Evolutionary conservation across 2,888 invertebrate genomes (phyloP).

Genomic region (Erannis defoliaria): DNA sequence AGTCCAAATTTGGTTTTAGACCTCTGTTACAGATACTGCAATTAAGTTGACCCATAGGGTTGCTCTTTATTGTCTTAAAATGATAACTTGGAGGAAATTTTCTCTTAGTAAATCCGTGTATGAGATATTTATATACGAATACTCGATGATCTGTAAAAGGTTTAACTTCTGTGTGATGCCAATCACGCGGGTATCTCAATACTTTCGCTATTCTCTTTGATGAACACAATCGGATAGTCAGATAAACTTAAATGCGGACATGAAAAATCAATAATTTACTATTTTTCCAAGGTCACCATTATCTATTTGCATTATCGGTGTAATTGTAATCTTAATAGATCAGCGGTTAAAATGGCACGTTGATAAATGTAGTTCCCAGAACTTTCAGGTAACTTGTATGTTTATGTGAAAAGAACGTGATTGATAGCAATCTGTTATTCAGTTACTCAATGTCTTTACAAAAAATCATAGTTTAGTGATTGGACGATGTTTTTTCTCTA

Average conservation of each 20-base stretch:
- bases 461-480: constrained; percentile 1
- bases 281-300: constrained; percentile 1
- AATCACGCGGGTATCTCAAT: background rate
- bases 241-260: constrained; percentile 25
- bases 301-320: constrained; percentile 29
- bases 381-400: constrained; percentile 24
- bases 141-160: background rate
- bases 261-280: constrained; percentile 29
- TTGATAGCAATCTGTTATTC: constrained; percentile 28
- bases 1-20: no score
- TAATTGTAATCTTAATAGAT: constrained; percentile 29
- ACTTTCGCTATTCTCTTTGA: constrained; percentile 24
- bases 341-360: constrained; percentile 20
- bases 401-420: constrained; percentile 28
- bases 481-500: background rate
- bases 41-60: no score
- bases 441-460: constrained; percentile 24
- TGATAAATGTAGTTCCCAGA: constrained; percentile 34
- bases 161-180: background rate
- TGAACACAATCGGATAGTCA: constrained; percentile 2
- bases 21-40: no score
- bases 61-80: no score
- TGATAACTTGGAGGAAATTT: no score
- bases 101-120: no score
- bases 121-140: background rate